These are phyloP conservation scores for Ennomos erosarius DNA, from an alignment of 2,888 invertebrate genomes.

Conservation along the genomic window DNA sequence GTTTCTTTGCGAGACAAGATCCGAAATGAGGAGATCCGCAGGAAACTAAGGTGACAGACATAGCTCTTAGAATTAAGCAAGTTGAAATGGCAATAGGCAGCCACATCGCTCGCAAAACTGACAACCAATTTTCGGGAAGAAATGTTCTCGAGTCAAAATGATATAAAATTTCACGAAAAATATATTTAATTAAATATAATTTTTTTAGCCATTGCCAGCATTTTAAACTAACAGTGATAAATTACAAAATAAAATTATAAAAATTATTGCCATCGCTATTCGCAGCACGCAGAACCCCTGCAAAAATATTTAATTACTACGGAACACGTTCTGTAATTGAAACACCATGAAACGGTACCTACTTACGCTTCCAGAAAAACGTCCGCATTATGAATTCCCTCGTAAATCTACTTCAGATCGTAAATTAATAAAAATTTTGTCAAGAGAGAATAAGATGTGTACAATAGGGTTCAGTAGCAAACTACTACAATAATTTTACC, in stretches of 20 bases:
- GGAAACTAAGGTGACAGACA: no score
- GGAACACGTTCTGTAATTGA: constrained; percentile 27
- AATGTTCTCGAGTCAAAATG: no score
- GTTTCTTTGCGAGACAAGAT: no score
- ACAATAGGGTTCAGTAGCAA: constrained; percentile 7
- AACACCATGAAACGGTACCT: constrained; percentile 32
- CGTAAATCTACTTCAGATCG: constrained; percentile 31
- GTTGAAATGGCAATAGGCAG: no score
- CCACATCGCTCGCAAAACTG: no score
- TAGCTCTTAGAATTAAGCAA: no score
- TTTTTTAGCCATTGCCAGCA: constrained; percentile 2
- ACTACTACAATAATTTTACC: background rate
- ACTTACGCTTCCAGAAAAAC: constrained; percentile 25
- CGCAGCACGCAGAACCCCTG: constrained; percentile 16
- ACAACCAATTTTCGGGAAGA: no score
- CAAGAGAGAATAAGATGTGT: background rate
- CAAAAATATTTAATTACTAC: constrained; percentile 31
- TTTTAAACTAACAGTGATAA: constrained; percentile 13
- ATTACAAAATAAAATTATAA: constrained; percentile 5
- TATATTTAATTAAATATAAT: no score
- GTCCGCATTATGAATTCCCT: constrained; percentile 28
- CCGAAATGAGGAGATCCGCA: no score
- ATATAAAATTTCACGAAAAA: no score
- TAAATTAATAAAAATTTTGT: constrained; percentile 9
- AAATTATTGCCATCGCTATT: constrained; percentile 2